Conservation (phyloP, 1,140 invertebrate genomes). For the Zaprionus kolodkinae region DNA sequence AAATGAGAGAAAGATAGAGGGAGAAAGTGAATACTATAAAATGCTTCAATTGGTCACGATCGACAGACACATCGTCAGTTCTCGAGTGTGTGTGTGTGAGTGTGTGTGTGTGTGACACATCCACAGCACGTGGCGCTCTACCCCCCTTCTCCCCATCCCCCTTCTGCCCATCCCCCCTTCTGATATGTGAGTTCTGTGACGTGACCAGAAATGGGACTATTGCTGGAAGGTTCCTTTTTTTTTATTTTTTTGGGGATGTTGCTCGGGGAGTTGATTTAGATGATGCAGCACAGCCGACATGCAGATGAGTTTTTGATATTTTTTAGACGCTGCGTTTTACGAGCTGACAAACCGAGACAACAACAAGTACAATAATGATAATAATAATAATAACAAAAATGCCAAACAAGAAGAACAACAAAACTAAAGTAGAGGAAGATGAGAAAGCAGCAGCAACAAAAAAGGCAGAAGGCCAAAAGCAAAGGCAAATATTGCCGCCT, state of each 20-base stretch:
- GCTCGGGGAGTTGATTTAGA: slow-evolving; percentile 43
- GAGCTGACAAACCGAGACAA: slow-evolving; percentile 65
- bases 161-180: not conserved
- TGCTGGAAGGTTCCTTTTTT: not conserved
- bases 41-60: slow-evolving; percentile 31
- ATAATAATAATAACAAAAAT: not conserved
- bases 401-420: slow-evolving; percentile 19
- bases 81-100: not conserved
- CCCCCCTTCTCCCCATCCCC: not conserved
- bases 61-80: slow-evolving; percentile 18
- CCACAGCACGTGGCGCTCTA: slow-evolving; percentile 14
- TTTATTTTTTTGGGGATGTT: not conserved
- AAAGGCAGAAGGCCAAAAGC: not conserved
- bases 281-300: slow-evolving; percentile 35
- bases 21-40: not conserved
- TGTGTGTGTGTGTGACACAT: slow-evolving; percentile 5
- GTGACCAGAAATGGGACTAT: slow-evolving; percentile 20
- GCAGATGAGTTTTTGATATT: slow-evolving; percentile 37
- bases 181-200: slow-evolving; percentile 25
- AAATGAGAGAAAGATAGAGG: slow-evolving; percentile 1
- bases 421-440: slow-evolving; percentile 4
- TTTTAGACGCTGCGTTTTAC: slow-evolving; percentile 60
- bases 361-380: slow-evolving; percentile 18
- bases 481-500: slow-evolving; percentile 29
- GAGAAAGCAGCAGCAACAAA: slow-evolving; percentile 7